Evolutionary conservation across 2,888 invertebrate species (phyloP), one percentile per base, ranked within the genome.

Genomic region (Mythimna albipuncta): DNA sequence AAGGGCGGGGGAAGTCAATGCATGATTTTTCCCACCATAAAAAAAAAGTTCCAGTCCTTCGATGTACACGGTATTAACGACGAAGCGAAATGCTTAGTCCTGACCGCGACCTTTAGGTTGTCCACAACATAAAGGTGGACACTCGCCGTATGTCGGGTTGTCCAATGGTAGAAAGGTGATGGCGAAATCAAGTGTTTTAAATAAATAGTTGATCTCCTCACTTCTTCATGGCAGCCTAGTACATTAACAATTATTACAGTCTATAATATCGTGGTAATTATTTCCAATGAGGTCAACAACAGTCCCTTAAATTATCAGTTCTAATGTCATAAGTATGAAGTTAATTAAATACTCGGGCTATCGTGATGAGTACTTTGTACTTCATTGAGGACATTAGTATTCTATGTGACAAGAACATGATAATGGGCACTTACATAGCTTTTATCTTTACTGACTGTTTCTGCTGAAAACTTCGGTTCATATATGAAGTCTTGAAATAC

Each of bases 311-410:
- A 76, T 71, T 59, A 77, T 77, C 77, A 61, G 50, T 38, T 41
- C 44, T 67, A 80, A 69, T 71, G 76, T 76, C 47, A 41, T 59
- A 41, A 64, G 26, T 55, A 67, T 55, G 64, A 64, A 65, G 70
- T 57, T 79, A 82, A 71, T 73, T 73, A 66, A 79, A 72, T 69
- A 75, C 38, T 76, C n/a, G 47, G 16, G 35, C 68, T 73, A 79
- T 80, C 77, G 61, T 13, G 52, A 64, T 63, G 69, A 19, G 58
- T 61, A 79, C 64, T 71, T 69, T 54, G 75, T 66, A 66, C 76
- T 68, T 63, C 13, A 75, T 70, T 65, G 61, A 68, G 47, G 47
- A 57, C 54, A 70, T 72, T 64, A 52, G n/a, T 57, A 50, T 64
- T 58, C 54, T 62, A 21, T 55, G 19, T 63, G 54, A 21, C 50